These are phyloP conservation scores for Malthinus flaveolus DNA, from an alignment of 2,888 invertebrate genomes.

Conservation along the genomic window DNA sequence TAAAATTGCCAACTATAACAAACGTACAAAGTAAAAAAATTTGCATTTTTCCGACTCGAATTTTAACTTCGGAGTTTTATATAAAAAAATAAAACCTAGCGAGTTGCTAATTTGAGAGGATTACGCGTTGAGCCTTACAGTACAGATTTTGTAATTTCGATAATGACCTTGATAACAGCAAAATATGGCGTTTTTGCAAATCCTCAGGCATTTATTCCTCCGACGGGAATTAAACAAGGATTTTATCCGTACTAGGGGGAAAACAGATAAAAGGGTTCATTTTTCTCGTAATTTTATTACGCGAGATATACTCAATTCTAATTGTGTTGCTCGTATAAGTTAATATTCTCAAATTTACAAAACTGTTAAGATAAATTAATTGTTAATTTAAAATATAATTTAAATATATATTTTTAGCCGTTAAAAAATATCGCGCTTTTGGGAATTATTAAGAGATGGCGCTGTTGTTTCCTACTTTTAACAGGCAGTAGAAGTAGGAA, in stretches of 20 bases:
- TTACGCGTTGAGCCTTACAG: slow-evolving; percentile 23
- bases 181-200: slow-evolving; percentile 55
- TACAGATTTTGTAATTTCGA: slow-evolving; percentile 47
- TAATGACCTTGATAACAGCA: slow-evolving; percentile 54
- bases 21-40: background rate
- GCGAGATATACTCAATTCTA: slow-evolving; percentile 19
- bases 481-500: background rate
- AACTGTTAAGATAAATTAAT: too few relatives aligned
- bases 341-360: background rate
- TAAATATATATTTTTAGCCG: too few relatives aligned
- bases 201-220: slow-evolving; percentile 50
- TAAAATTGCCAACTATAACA: too few relatives aligned
- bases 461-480: background rate
- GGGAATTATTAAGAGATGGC: too few relatives aligned
- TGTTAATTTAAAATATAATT: too few relatives aligned
- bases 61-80: background rate
- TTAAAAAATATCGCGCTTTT: too few relatives aligned
- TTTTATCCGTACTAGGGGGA: slow-evolving; percentile 31
- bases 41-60: background rate
- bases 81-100: slow-evolving; percentile 5
- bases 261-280: slow-evolving; percentile 36
- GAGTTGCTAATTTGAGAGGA: slow-evolving; percentile 25
- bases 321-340: slow-evolving; percentile 27
- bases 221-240: slow-evolving; percentile 46
- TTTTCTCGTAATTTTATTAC: slow-evolving; percentile 39